Base-by-base conservation (phyloP, 2,797 vertebrate genomes). In the Rhinoraja longicauda region DNA sequence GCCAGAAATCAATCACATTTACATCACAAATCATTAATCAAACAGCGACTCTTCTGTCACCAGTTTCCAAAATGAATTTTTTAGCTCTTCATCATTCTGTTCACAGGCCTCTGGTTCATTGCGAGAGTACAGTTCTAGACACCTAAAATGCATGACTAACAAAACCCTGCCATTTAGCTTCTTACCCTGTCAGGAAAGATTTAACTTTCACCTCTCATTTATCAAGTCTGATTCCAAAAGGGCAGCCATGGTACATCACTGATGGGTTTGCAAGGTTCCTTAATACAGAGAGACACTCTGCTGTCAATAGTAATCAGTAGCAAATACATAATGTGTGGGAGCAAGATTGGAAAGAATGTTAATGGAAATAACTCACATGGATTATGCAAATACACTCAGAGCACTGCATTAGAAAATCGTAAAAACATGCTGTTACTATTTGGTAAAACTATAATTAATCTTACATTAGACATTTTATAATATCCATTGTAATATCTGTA, bases 1-100 rank as follows among this genome's bases (percentile, higher is more conserved):
- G 90, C 90, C 90, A 92, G 90, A 92, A 92, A 73, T 92, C 90
- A 92, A 73, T 92, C 90, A 73, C 67, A 70, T 75, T 75, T 72
- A 75, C 67, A 75, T 92, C 70, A 53, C 67, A 92, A 45, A 90
- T 92, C 90, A 92, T 92, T 92, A 73, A 92, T 75, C 84, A 88
- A 88, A 88, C n/a, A 88, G 59, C n/a, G 39, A 1, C 17, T 67
- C 39, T 92, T 64, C 67, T 92, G 90, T 53, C 67, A 12, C 10
- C 10, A 92, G 70, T 73, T 73, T 75, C 70, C 39, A 70, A 75
- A 39, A 53, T 92, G 39, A 70, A 75, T 73, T 45, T 75, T 72
- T 92, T 92, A 92, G 39, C 67, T 53, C 70, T 72, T 29, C 62
- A 88, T 88, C 62, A 88, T 88, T 36, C 90, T 92, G 39, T 53